Base-by-base conservation (phyloP, 2,113 vertebrate genomes). In the Ivindomyrus marchei region DNA sequence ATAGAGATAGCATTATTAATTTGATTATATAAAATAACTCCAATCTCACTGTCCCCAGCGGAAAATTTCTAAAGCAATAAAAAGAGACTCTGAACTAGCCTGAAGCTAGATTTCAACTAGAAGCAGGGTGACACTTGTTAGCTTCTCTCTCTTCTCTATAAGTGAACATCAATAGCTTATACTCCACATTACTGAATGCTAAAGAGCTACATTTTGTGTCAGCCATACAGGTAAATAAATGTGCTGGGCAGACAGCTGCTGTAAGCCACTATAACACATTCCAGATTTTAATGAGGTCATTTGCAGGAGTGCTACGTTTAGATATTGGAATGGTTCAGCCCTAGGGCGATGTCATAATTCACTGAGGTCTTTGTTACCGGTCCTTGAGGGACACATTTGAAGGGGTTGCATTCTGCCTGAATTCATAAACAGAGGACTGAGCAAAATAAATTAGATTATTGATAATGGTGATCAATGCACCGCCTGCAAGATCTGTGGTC, bases 21-120 rank as follows among this genome's bases (percentile, higher is more conserved):
- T 88, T 83, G 53, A 92, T 91, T 91, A 88, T 89, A 92, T 74
- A 83, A 88, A 89, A 90, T 89, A 85, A 46, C 27, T 87, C 56
- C 50, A 88, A 90, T 90, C 62, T 88, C 17, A 8, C 31, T 45
- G 62, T 87, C 52, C 50, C 66, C 87, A 19, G 88, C 45, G 49
- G 74, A 74, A n/a, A 87, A 47, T 11, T 15, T 62, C 62, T 10
- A 39, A 74, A 49, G 49, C 39, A n/a, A 89, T 46, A 56, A 89
- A 31, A 66, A 45, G 47, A 62, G 19, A n/a, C 21, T 87, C 47
- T 19, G 85, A 62, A 47, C 77, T 6, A 85, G n/a, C 89, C 53
- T 46, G n/a, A 58, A 66, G 83, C 53, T 66, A 74, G 36, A 89
- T 47, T 87, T 3, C 42, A 56, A 45, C 45, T 66, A 7, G 31